Evolutionary conservation across 2,797 vertebrate species (phyloP).

Genomic region (Perodicticus potto): DNA sequence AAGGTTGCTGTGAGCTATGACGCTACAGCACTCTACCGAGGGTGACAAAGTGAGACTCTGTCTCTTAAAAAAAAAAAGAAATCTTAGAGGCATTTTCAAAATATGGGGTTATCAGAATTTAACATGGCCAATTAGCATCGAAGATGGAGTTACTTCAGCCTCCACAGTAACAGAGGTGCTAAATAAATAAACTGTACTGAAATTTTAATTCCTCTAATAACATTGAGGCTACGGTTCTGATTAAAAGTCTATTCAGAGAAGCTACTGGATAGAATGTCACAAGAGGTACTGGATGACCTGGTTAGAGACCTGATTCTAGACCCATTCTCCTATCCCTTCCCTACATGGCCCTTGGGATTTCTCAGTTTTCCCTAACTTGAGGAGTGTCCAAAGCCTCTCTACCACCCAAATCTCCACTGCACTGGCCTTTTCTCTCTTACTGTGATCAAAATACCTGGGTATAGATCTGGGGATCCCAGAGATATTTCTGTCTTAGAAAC

Average conservation of each 20-base stretch:
- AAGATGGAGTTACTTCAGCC: background rate
- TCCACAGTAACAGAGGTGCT: background rate
- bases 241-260: constrained; percentile 49
- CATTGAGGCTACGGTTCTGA: background rate
- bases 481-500: constrained; percentile 47
- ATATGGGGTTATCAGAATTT: background rate
- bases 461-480: background rate
- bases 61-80: background rate
- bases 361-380: background rate
- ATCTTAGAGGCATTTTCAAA: background rate
- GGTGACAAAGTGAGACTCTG: too few species aligned
- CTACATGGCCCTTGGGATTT: background rate
- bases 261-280: background rate
- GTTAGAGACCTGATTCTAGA: constrained; percentile 41
- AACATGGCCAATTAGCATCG: background rate
- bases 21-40: too few species aligned
- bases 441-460: constrained; percentile 1
- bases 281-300: background rate
- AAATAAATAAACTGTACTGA: background rate
- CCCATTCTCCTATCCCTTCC: background rate
- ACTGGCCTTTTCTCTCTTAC: background rate
- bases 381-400: background rate
- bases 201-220: constrained; percentile 58
- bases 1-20: too few species aligned
- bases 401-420: background rate